A percentile compares a stretch with the other conserved stretches of the same genome.
Conservation (phyloP, 30 jellyfish, hydroid and myxozoan genomes). For the Aurelia sp. region DNA sequence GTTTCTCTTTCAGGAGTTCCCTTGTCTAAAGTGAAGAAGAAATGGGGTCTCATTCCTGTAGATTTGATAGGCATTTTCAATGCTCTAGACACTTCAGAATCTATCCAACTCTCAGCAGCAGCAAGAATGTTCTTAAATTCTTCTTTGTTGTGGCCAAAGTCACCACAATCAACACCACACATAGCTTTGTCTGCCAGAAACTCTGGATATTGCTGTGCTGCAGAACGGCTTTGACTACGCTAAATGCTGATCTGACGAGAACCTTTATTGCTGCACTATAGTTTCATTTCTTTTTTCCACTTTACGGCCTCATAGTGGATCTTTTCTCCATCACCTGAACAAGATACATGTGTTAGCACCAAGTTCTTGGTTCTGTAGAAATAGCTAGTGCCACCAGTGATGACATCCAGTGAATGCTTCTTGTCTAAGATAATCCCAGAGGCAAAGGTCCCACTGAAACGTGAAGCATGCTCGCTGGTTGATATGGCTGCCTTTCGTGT, state of each 20-base stretch:
- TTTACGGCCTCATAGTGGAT: slow-evolving; percentile 31
- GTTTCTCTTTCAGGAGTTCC: slow-evolving; percentile 40
- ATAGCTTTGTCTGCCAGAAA: slow-evolving; percentile 39
- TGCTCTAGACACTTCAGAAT: no score
- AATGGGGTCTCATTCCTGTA: slow-evolving; percentile 36
- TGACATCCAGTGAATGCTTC: not conserved
- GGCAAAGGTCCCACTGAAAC: slow-evolving; percentile 18
- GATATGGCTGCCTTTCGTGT: slow-evolving; percentile 26
- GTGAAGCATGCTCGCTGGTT: slow-evolving; percentile 27
- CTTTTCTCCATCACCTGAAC: slow-evolving; percentile 21
- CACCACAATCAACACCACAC: slow-evolving; percentile 43
- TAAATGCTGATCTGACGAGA: no score
- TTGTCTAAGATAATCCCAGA: slow-evolving; percentile 3
- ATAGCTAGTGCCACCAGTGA: slow-evolving; percentile 27
- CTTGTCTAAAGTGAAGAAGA: slow-evolving; percentile 28
- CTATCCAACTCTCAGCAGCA: slow-evolving; percentile 9
- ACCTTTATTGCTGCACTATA: no score
- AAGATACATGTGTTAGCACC: slow-evolving; percentile 26
- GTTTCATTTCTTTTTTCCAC: no score
- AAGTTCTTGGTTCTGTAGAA: slow-evolving; percentile 13
- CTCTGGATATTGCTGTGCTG: no score
- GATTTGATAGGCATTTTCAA: slow-evolving; percentile 5
- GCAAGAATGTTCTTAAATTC: slow-evolving; percentile 20
- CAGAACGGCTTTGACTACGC: slow-evolving; percentile 6
- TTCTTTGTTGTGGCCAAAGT: slow-evolving; percentile 36